phyloP scores from a whole-genome alignment of 2,888 invertebrate genomes.

The Hydraecia micacea region DNA sequence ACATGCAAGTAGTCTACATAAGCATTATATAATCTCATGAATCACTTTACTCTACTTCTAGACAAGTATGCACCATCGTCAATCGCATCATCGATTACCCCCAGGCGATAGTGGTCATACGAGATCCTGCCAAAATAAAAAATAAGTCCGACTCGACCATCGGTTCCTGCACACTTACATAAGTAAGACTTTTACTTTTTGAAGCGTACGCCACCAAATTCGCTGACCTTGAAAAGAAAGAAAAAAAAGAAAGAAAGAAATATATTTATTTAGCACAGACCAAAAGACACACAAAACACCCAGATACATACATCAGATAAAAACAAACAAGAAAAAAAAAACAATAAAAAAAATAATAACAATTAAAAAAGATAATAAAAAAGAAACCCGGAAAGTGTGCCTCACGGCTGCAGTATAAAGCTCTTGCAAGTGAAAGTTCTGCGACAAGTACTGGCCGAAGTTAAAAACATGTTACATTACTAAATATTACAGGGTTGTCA shows the following conservation, averaged over 20 bases:
- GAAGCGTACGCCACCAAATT: slow-evolving; percentile 27
- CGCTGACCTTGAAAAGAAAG: slow-evolving; percentile 55
- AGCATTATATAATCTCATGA: too few relatives aligned
- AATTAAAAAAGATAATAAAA: too few relatives aligned
- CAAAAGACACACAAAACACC: too few relatives aligned
- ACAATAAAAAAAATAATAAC: too few relatives aligned
- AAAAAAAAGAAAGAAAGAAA: too few relatives aligned
- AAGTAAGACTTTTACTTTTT: slow-evolving; percentile 52
- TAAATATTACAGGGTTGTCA: slow-evolving; percentile 33
- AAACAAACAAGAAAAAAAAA: too few relatives aligned
- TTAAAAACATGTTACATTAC: slow-evolving; percentile 41
- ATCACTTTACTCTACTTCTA: too few relatives aligned
- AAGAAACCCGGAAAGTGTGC: too few relatives aligned
- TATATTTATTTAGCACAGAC: too few relatives aligned
- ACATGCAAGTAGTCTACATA: too few relatives aligned
- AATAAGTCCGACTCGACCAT: background rate
- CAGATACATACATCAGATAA: too few relatives aligned
- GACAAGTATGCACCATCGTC: too few relatives aligned
- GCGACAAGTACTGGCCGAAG: slow-evolving; percentile 46
- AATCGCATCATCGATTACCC: background rate
- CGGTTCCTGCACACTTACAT: slow-evolving; percentile 35
- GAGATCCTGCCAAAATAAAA: background rate
- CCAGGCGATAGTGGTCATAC: background rate
- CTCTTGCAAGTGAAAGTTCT: slow-evolving; percentile 40
- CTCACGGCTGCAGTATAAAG: slow-evolving; percentile 40